These are phyloP conservation scores for Stictonetta naevosa DNA, from an alignment of 2,113 vertebrate species.

Conservation along the genomic window DNA sequence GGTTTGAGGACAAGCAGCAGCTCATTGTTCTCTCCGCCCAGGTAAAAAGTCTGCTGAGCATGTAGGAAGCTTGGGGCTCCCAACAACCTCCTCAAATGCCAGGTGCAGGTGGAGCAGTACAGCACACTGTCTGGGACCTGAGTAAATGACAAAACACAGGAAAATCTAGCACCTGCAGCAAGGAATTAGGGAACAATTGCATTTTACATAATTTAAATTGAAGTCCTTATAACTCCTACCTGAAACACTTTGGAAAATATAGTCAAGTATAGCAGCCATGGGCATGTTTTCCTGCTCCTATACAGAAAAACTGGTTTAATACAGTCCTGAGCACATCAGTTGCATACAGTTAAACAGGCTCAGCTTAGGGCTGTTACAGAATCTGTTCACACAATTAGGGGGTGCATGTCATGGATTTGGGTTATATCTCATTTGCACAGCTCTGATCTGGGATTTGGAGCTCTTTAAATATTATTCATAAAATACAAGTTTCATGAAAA, in stretches of 20 bases:
- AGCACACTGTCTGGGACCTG: not conserved
- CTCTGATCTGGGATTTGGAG: not conserved
- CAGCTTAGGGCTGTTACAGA: not conserved
- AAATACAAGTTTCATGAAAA: not conserved
- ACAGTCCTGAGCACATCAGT: not conserved
- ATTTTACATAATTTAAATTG: not conserved
- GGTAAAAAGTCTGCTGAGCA: not conserved
- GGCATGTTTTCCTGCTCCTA: not conserved
- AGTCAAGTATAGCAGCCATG: not conserved
- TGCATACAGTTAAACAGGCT: not conserved
- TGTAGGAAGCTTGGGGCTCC: not conserved
- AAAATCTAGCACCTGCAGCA: not conserved
- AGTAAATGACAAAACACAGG: not conserved
- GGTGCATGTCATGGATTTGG: not conserved
- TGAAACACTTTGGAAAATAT: not conserved
- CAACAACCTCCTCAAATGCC: not conserved
- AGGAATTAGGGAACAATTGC: not conserved
- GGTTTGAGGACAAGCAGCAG: not conserved
- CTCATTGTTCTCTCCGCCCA: not conserved
- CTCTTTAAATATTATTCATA: not conserved
- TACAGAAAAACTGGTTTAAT: not conserved
- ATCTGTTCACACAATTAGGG: not conserved
- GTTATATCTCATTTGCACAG: not conserved
- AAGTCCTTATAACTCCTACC: not conserved
- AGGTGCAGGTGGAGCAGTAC: not conserved